A percentile compares a stretch with the other conserved stretches of the same genome.
Evolutionary conservation across 2,888 invertebrate species (phyloP).

Genomic region (Drosophila ochracea): DNA sequence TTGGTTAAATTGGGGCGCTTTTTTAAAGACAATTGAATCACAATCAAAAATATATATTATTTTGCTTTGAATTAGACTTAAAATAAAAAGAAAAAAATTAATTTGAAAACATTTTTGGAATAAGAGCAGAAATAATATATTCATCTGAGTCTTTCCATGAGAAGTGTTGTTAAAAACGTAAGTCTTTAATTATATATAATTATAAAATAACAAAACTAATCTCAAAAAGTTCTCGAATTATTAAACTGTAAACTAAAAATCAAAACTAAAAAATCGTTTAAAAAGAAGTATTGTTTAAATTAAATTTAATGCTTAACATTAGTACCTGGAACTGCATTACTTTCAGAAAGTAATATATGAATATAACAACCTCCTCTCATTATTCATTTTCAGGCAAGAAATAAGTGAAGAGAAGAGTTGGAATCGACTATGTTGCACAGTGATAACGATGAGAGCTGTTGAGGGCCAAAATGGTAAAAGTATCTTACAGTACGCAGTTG

Average conservation of each 20-base stretch:
- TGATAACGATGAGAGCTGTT: slow-evolving; percentile 61
- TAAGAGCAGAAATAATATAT: neutral
- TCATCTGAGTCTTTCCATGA: neutral
- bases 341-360: slow-evolving; percentile 40
- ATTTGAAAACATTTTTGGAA: neutral
- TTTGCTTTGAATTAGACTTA: neutral
- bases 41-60: neutral
- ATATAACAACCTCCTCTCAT: slow-evolving; percentile 40
- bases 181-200: neutral
- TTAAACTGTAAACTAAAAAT: neutral
- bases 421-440: slow-evolving; percentile 49
- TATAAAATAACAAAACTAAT: neutral
- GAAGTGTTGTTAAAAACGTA: neutral
- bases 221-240: neutral
- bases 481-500: slow-evolving; percentile 74
- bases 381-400: slow-evolving; percentile 34
- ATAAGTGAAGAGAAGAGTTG: slow-evolving; percentile 27
- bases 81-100: neutral
- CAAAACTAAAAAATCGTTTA: too few relatives aligned
- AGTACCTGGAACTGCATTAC: neutral
- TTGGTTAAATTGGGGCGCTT: neutral
- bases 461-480: slow-evolving; percentile 69
- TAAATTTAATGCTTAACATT: neutral
- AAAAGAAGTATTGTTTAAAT: neutral
- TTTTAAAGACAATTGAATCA: neutral